phyloP scores from a whole-genome alignment of 2,888 invertebrate genomes.

The Caenorhabditis imperialis region DNA sequence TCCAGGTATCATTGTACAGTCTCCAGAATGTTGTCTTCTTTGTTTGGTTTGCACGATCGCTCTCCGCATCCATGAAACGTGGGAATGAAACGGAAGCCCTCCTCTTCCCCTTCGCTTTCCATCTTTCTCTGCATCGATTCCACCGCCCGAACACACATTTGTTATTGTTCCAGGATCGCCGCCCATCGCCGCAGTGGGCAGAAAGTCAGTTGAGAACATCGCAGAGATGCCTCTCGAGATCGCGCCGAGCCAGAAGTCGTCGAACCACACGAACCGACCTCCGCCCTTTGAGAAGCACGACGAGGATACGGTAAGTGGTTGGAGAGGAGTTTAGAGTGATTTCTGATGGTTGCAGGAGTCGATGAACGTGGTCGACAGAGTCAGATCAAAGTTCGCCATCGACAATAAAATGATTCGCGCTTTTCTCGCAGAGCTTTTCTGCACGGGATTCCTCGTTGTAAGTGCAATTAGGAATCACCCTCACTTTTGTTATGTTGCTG shows the following conservation, averaged over 20 bases:
- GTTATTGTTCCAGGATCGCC: slow-evolving; percentile 49
- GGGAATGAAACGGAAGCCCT: slow-evolving; percentile 31
- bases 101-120: no score
- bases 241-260: slow-evolving; percentile 55
- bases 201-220: slow-evolving; percentile 38
- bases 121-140: no score
- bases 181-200: slow-evolving; percentile 43
- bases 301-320: slow-evolving; percentile 19
- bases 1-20: slow-evolving; percentile 49
- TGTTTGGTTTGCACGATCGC: not conserved
- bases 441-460: slow-evolving; percentile 67
- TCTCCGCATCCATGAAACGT: slow-evolving; percentile 16
- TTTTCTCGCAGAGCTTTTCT: slow-evolving; percentile 67
- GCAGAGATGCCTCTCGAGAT: slow-evolving; percentile 51
- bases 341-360: slow-evolving; percentile 15
- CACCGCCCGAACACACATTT: not conserved
- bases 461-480: slow-evolving; percentile 13
- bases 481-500: no score
- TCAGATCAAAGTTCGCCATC: slow-evolving; percentile 60
- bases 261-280: slow-evolving; percentile 49
- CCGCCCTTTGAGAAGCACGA: slow-evolving; percentile 45
- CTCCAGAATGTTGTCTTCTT: not conserved
- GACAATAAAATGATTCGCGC: slow-evolving; percentile 64
- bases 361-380: slow-evolving; percentile 63
- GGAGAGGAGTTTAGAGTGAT: not conserved